These are phyloP conservation scores for Megaustenia siamemsis DNA, from an alignment of 2,888 invertebrate genomes.

Conservation along the genomic window DNA sequence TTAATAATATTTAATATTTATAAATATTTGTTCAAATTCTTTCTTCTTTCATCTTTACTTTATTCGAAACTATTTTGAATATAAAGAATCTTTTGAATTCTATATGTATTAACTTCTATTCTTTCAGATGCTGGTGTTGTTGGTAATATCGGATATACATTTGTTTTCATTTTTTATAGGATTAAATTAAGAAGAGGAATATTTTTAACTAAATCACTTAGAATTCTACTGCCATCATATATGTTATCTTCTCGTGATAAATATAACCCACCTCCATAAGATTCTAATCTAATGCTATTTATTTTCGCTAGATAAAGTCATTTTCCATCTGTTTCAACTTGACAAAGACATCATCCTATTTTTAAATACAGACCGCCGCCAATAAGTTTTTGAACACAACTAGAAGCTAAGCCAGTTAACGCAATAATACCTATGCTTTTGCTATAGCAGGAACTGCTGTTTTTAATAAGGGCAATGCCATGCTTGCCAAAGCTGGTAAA, in stretches of 20 bases:
- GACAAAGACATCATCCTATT: constrained; percentile 55
- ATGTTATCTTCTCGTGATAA: constrained; percentile 48
- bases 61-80: constrained; percentile 19
- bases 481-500: constrained; percentile 47
- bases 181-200: constrained; percentile 52
- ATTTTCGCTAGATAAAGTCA: constrained; percentile 50
- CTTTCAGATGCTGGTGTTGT: background rate
- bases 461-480: constrained; percentile 48
- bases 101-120: constrained; percentile 19
- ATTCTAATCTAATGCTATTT: constrained; percentile 47
- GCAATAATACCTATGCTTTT: constrained; percentile 51
- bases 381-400: constrained; percentile 46
- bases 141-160: background rate
- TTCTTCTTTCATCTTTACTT: constrained; percentile 16
- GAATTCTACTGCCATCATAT: constrained; percentile 49
- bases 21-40: background rate
- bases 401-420: constrained; percentile 52
- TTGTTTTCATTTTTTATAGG: background rate
- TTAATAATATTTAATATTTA: background rate
- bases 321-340: constrained; percentile 58
- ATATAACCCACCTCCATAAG: constrained; percentile 55
- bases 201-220: constrained; percentile 52
- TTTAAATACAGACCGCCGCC: constrained; percentile 51
- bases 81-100: constrained; percentile 25
- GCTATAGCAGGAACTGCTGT: constrained; percentile 49